Evolutionary conservation across 2,888 invertebrate genomes (phyloP).

Genomic region (Agrotis puta): DNA sequence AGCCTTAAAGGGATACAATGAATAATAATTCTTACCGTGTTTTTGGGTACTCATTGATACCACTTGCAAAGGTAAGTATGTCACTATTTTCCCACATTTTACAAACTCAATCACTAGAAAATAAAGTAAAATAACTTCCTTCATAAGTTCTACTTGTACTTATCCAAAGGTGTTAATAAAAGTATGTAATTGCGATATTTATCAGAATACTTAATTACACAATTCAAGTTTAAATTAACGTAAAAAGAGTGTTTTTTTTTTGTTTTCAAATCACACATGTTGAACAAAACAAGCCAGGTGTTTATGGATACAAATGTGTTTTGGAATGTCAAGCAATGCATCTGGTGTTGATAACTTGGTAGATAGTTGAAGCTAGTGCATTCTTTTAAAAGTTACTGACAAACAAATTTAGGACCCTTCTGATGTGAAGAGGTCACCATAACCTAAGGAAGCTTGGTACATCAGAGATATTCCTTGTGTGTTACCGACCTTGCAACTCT

Average conservation of each 20-base stretch:
- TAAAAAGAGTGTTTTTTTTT: conserved; percentile 17
- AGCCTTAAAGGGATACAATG: not conserved
- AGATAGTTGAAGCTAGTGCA: not conserved
- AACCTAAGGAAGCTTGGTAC: too few species aligned
- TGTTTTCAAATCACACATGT: conserved; percentile 29
- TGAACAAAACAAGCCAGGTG: not conserved
- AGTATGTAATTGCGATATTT: not conserved
- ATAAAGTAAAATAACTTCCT: not conserved
- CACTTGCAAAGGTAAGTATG: not conserved
- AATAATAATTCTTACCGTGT: not conserved
- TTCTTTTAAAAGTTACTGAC: not conserved
- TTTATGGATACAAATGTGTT: not conserved
- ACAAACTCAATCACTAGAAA: conserved; percentile 8
- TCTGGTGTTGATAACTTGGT: not conserved
- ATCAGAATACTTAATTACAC: not conserved
- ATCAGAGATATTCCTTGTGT: too few species aligned
- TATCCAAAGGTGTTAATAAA: not conserved
- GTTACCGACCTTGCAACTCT: too few species aligned
- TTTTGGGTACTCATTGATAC: too few species aligned
- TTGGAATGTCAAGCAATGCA: conserved; percentile 17
- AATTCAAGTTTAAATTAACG: conserved; percentile 25
- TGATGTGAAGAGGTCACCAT: too few species aligned
- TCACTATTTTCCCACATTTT: not conserved
- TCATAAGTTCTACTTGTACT: conserved; percentile 2
- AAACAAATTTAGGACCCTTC: too few species aligned